Percentiles rank a stretch among this genome's conserved stretches.
Conservation (phyloP, 2,797 vertebrate species). For the Acanthopagrus latus region DNA sequence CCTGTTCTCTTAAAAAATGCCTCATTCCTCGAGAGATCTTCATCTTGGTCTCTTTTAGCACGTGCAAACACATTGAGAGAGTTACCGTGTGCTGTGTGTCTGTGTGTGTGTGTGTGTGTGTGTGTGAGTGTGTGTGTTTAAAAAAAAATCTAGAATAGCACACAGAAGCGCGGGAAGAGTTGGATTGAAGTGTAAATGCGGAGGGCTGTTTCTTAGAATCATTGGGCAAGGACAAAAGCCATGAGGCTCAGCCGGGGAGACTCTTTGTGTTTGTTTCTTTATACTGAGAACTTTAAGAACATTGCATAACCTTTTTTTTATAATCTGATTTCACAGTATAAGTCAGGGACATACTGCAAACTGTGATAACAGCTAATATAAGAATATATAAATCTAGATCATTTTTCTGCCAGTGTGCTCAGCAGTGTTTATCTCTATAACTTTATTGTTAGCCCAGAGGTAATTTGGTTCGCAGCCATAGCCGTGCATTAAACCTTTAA, state of each 20-base stretch:
- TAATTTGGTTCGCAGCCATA: background rate
- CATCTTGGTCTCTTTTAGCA: background rate
- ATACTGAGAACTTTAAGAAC: slow-evolving; percentile 28
- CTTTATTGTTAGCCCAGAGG: background rate
- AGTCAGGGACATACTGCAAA: background rate
- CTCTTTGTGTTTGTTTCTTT: slow-evolving; percentile 36
- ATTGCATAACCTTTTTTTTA: slow-evolving; percentile 40
- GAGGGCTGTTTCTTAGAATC: slow-evolving; percentile 63
- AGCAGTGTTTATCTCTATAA: background rate
- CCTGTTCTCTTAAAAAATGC: background rate
- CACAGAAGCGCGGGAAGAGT: slow-evolving; percentile 14
- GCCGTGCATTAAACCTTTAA: background rate
- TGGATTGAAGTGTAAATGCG: slow-evolving; percentile 9
- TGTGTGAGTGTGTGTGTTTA: background rate
- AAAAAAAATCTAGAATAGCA: slow-evolving; percentile 23
- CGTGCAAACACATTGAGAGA: slow-evolving; percentile 1
- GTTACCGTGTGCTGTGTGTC: background rate
- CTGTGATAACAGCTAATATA: background rate
- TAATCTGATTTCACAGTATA: slow-evolving; percentile 35
- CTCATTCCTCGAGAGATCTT: background rate
- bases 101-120: slow-evolving; percentile 4
- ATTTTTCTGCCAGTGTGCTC: background rate
- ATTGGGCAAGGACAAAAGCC: slow-evolving; percentile 45
- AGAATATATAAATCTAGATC: fast-evolving
- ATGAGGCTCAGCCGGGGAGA: slow-evolving; percentile 1